Base-by-base conservation (phyloP, 2,797 vertebrate species). In the Lithobates sylvaticus region DNA sequence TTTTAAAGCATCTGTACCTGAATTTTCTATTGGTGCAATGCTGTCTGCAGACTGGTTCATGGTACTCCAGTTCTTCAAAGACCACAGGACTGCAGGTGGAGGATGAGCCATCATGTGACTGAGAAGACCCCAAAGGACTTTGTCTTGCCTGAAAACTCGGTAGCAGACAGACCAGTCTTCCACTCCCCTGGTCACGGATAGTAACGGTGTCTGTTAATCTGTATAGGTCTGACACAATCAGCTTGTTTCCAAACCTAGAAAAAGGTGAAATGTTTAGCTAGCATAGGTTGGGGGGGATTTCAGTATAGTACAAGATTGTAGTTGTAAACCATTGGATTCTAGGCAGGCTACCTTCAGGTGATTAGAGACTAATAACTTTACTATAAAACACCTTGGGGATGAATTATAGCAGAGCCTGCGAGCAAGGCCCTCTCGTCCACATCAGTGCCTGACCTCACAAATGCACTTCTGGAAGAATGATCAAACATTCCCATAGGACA, bases 51-150 rank as follows among this genome's bases (percentile, higher is more conserved):
- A 99, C 91, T 7, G 98, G 97, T 80, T 99, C 97, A 0, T 99
- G 98, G 90, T 99, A 99, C 84, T 99, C 98, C 61, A 99, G 88
- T 90, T 99, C 98, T 89, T 99, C 98, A 89, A 99, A 99, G 81
- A 99, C 95, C 84, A 99, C 96, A 0, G 98, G 98, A 84, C 97
- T 99, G 83, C 97, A 96, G 29, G 96, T 98, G 0, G 96, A 88
- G 1, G 97, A 98, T 5, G 97, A 98, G 81, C 96, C 94, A 0
- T 99, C 97, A 0, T 96, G 97, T 0, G 97, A 98, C 90, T 97
- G 97, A 1, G 97, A 98, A 2, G 98, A 99, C 4, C 97, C 97
- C 89, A 99, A 64, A 0, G 98, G 97, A 71, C 98, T 99, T 93
- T 97, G 97, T 9, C 97, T 94, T 34, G 96, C 93, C 83, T 97